A percentile compares a stretch with the other conserved stretches of the same genome.
Conservation (phyloP, 2,797 vertebrate genomes). For the Rhynchonycteris naso region DNA sequence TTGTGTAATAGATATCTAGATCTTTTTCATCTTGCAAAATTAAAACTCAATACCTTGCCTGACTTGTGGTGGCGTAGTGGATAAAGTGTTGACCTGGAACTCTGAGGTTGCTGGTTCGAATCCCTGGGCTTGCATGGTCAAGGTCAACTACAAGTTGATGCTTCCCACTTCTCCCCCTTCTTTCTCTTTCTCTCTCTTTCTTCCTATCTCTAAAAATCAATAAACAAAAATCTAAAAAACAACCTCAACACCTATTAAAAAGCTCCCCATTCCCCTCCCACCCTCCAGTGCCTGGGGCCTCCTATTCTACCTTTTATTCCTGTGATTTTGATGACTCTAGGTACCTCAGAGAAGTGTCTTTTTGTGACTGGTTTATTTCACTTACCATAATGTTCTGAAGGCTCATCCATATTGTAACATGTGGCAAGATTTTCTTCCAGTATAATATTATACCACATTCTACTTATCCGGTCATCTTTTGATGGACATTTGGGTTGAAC, state of each 20-base stretch:
- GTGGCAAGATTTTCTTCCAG: neutral
- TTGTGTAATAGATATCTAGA: neutral
- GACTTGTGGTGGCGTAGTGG: no score
- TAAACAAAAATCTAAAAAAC: no score
- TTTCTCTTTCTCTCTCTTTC: no score
- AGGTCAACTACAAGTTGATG: no score
- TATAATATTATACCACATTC: conserved; percentile 5
- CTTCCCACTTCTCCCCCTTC: no score
- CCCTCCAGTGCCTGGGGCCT: neutral
- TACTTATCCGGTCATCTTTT: neutral
- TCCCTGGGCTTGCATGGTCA: no score
- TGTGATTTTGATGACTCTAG: neutral
- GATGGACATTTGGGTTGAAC: conserved; percentile 1
- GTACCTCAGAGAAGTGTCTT: conserved; percentile 20
- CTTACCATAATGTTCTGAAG: neutral
- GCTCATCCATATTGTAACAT: neutral
- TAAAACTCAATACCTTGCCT: neutral
- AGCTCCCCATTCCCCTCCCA: neutral
- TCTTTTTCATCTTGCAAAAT: neutral
- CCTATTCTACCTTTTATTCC: conserved; percentile 2
- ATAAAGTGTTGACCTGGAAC: no score
- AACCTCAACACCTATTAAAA: neutral
- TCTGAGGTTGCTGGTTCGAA: no score
- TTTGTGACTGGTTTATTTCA: neutral
- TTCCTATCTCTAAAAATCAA: no score